These are phyloP conservation scores for Channa maculata DNA, from an alignment of 2,113 vertebrate genomes.

Conservation along the genomic window DNA sequence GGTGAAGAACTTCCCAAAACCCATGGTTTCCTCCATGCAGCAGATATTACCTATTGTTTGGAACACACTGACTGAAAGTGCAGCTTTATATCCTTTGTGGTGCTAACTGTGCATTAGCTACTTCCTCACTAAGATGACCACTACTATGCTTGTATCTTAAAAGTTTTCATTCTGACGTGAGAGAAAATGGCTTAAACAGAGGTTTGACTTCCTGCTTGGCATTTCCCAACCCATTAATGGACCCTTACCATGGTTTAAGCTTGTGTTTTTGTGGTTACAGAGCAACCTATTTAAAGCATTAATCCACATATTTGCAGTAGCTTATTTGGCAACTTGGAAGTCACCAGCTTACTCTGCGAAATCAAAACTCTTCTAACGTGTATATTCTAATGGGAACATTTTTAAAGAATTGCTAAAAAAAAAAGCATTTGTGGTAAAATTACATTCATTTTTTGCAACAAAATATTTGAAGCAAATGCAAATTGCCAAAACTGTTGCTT, in stretches of 20 bases:
- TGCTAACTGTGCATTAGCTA: not conserved
- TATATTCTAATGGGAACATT: too few species aligned
- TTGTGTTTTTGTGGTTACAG: not conserved
- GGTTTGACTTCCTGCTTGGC: not conserved
- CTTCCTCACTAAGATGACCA: not conserved
- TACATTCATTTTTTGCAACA: too few species aligned
- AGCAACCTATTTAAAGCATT: not conserved
- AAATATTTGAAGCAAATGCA: too few species aligned
- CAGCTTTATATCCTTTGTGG: constrained; percentile 94
- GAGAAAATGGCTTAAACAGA: not conserved
- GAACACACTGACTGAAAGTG: constrained; percentile 98
- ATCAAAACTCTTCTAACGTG: not conserved
- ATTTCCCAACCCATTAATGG: not conserved
- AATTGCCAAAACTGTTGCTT: too few species aligned
- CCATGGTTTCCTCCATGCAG: constrained; percentile 98
- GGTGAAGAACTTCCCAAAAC: constrained; percentile 98
- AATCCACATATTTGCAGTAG: not conserved
- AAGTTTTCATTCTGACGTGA: not conserved
- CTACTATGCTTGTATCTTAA: not conserved
- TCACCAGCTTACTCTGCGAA: constrained; percentile 17
- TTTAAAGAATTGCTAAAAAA: too few species aligned
- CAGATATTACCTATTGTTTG: constrained; percentile 98
- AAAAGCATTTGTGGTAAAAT: too few species aligned
- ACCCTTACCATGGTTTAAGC: not conserved
- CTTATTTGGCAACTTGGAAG: not conserved